Conservation (phyloP, 1,140 invertebrate genomes). For the Hydropsyche tenuis region DNA sequence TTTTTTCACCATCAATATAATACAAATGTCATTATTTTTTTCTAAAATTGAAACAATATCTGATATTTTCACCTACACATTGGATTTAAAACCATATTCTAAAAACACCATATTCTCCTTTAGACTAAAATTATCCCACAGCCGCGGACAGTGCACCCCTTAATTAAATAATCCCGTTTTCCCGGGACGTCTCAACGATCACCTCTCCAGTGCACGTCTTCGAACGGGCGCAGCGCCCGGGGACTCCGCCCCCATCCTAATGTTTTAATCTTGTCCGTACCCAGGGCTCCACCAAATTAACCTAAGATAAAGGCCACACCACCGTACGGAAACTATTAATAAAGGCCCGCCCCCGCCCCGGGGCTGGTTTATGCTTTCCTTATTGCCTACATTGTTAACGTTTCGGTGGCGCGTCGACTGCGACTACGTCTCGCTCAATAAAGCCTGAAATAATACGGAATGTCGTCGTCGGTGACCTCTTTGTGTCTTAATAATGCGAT, state of each 20-base stretch:
- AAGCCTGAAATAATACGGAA: conserved; percentile 12
- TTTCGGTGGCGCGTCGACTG: conserved; percentile 22
- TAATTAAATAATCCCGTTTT: conserved; percentile 13
- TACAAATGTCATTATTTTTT: no score
- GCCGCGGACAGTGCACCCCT: background rate
- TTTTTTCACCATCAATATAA: no score
- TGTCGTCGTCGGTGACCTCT: background rate
- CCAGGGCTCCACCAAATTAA: conserved; percentile 44
- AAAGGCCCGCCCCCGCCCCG: conserved; percentile 34
- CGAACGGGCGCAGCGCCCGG: background rate
- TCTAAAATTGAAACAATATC: no score
- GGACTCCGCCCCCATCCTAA: conserved; percentile 13
- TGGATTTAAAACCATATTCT: no score
- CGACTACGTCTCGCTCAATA: conserved; percentile 34
- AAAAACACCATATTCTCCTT: no score
- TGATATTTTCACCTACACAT: no score
- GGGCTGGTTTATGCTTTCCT: conserved; percentile 47
- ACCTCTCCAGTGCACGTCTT: background rate
- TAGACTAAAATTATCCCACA: no score
- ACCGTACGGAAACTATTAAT: conserved; percentile 48
- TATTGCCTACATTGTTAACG: conserved; percentile 44
- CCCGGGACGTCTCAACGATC: background rate
- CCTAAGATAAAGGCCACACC: conserved; percentile 44
- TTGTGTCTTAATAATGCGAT: conserved; percentile 19
- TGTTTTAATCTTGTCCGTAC: conserved; percentile 48